Evolutionary conservation across 2,888 invertebrate genomes (phyloP), one percentile per base, ranked within the genome.

Genomic region (Pedicia rivosa): DNA sequence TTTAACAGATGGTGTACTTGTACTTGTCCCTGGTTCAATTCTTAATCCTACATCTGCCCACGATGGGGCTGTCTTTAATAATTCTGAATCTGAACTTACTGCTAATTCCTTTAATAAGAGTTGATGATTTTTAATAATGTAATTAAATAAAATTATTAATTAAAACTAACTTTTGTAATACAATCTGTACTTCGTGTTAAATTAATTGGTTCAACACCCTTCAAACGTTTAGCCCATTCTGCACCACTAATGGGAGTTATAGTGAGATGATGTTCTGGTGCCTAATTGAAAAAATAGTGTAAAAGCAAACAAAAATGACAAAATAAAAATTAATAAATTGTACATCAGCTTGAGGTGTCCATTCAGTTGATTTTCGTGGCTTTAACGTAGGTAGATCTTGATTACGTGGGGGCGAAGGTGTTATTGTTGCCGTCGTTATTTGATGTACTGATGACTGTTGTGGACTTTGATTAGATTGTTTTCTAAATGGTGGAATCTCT

Each of bases 111-210:
- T 8, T 8, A 10, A 24, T 24, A 24, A n/a, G n/a, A n/a, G n/a
- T n/a, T n/a, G n/a, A 24, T 24, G n/a, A 24, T 24, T 24, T 8
- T 24, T 12, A 15, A 28, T 8, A 12, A 28, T 28, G 8, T 28
- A 28, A 28, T 24, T 24, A n/a, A 24, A 5, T 24, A 7, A 24
- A 24, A n/a, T 24, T 8, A n/a, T n/a, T n/a, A n/a, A n/a, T n/a
- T n/a, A n/a, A n/a, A 10, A 5, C 24, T 3, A 24, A 59, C 70
- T 50, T 69, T 71, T n/a, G 69, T 70, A 12, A 75, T 74, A 58
- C 84, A 84, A 57, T 84, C 84, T 43, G 79, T 80, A 38, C 84
- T 84, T 45, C 78, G 66, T 55, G 78, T 79, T 35, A 79, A 59
- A 22, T 74, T 70, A 45, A 72, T 64, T 46, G 71, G 51, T 58